Base-by-base conservation (phyloP, 2,888 invertebrate genomes). In the Ecliptopera silaceata region DNA sequence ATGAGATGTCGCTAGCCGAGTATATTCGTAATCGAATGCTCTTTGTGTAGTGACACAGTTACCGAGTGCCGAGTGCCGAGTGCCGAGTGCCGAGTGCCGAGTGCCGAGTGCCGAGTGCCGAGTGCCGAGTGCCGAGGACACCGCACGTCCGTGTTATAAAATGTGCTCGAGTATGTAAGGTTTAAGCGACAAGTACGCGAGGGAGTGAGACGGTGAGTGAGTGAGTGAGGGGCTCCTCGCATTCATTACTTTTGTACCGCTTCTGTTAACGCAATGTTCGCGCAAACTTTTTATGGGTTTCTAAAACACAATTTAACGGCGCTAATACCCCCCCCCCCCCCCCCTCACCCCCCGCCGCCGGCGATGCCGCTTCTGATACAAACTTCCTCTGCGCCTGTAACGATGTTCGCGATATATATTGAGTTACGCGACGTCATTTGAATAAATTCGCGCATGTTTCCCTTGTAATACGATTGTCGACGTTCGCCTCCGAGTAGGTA, bases 161-260 rank as follows among this genome's bases (percentile, higher is more conserved):
- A n/a, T n/a, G n/a, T n/a, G n/a, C n/a, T n/a, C n/a, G n/a, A n/a
- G 32, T 6, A 13, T 5, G 34, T 6, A 13, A 12, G 2, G 13
- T 13, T n/a, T 12, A 10, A 26, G n/a, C 26, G 36, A 6, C 15
- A 48, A 39, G 48, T 18, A 31, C 41, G 47, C 42, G 47, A 26
- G 47, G n/a, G 43, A 34, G 51, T 17, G 61, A 50, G 61, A 39
- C 56, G 56, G 46, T 50, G 52, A 56, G 51, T 59, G 46, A 55
- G 46, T 50, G 52, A 56, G 51, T 59, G 46, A 55, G 48, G 56
- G 56, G 53, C 36, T 55, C 44, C 55, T 44, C 44, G 59, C 63
- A 59, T 65, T 65, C 50, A 63, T 65, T 65, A 63, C 65, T 63
- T 58, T 57, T 59, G 61, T 61, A 57, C 55, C 41, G 49, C 49